Evolutionary conservation across 2,888 invertebrate species (phyloP).

Genomic region (Leptothorax acervorum): DNA sequence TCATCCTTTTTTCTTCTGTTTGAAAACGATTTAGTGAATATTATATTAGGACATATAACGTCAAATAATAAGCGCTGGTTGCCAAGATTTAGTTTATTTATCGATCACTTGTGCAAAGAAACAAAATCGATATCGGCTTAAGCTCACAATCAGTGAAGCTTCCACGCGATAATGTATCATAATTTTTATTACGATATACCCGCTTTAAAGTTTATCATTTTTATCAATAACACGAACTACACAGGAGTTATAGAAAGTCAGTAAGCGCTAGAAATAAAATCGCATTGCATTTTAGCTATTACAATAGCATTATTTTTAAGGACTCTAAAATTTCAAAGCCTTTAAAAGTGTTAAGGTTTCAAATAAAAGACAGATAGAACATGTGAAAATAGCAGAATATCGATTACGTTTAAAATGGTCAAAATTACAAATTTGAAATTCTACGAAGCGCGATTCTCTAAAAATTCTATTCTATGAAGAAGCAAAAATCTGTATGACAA

Average conservation of each 20-base stretch:
- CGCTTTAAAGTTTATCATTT: not conserved
- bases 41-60: not conserved
- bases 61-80: not conserved
- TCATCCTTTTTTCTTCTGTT: not conserved
- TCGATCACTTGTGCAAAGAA: not conserved
- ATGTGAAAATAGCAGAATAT: not conserved
- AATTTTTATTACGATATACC: slow-evolving; percentile 9
- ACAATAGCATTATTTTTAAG: not conserved
- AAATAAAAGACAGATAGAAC: not conserved
- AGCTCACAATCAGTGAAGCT: not conserved
- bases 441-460: not conserved
- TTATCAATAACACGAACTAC: not conserved
- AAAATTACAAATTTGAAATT: not conserved
- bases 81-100: not conserved
- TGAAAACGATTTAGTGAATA: not conserved
- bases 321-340: not conserved
- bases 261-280: not conserved
- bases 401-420: not conserved
- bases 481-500: not conserved
- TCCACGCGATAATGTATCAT: not conserved
- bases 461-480: not conserved
- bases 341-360: not conserved
- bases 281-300: not conserved
- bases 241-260: not conserved
- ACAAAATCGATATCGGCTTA: not conserved